Conservation (phyloP, 64 coral and sea anemone species). For the Actinia tenebrosa region DNA sequence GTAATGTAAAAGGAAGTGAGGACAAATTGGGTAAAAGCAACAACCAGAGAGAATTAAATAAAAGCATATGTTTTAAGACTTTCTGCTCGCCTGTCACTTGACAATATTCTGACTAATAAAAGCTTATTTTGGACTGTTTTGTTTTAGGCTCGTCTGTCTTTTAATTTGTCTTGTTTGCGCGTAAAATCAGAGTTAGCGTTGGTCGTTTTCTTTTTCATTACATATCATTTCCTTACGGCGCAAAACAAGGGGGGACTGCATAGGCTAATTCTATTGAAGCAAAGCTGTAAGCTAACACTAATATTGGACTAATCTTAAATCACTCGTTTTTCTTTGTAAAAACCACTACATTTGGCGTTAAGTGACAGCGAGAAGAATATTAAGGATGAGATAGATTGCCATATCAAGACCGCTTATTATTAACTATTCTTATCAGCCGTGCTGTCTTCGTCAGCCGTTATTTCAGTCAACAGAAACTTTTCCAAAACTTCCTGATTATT, state of each 20-base stretch:
- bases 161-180: background rate
- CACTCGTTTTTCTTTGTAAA: background rate
- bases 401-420: background rate
- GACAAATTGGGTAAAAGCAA: background rate
- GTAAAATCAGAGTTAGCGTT: background rate
- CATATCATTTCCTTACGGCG: background rate
- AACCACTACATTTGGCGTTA: background rate
- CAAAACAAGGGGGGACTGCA: background rate
- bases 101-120: background rate
- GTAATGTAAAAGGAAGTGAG: background rate
- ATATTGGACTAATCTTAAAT: conserved; percentile 8
- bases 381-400: background rate
- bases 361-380: background rate
- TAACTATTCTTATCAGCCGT: background rate
- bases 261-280: background rate
- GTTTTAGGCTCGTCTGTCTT: background rate
- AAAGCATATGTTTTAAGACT: background rate
- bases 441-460: background rate
- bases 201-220: background rate
- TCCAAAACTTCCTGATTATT: background rate
- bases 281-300: background rate
- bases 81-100: background rate
- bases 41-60: background rate
- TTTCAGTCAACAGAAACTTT: background rate
- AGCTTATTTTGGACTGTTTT: background rate